Evolutionary conservation across 2,888 invertebrate genomes (phyloP), one percentile per base, ranked within the genome.

Genomic region (Eristalis intricaria): DNA sequence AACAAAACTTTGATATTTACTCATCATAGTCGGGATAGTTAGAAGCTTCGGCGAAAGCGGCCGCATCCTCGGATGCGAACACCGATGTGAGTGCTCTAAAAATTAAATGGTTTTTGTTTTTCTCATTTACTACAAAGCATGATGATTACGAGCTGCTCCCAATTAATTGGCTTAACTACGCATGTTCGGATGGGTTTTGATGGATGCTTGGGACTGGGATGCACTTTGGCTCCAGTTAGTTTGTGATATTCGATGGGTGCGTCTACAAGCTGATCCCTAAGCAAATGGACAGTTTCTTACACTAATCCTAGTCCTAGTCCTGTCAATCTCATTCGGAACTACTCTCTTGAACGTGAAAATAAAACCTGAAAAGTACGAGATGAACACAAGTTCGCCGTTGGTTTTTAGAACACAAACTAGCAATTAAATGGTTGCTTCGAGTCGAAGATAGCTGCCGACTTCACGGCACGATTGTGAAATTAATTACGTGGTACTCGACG

Each of bases 31-130:
- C 90, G 83, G 90, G 85, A 89, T 89, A 81, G 74, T 89, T 90
- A 61, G 91, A 90, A 84, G 92, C 91, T 90, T 90, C 91, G 85
- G 92, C 92, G 29, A 89, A 90, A 85, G 90, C 92, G 89, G 86
- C 90, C 70, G 92, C 92, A 90, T 91, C 89, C 78, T 91, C 92
- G 75, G 90, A 89, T 74, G 91, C 77, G 85, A 80, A 87, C 61
- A 89, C 89, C 58, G 90, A 89, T 63, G 89, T 88, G 77, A 90
- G 85, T 74, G 90, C 90, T 50, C 90, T 90, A 89, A 66, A 88
- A 81, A 76, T 87, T 76, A 70, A 76, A 87, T 66, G 58, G 70
- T 26, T 32, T 38, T 23, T n/a, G n/a, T n/a, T 29, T 40, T 4
- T n/a, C 43, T n/a, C 19, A 50, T 19, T 50, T 19, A 56, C 32